phyloP scores from a whole-genome alignment of 2,888 invertebrate genomes.

The Spilosoma lubricipeda region DNA sequence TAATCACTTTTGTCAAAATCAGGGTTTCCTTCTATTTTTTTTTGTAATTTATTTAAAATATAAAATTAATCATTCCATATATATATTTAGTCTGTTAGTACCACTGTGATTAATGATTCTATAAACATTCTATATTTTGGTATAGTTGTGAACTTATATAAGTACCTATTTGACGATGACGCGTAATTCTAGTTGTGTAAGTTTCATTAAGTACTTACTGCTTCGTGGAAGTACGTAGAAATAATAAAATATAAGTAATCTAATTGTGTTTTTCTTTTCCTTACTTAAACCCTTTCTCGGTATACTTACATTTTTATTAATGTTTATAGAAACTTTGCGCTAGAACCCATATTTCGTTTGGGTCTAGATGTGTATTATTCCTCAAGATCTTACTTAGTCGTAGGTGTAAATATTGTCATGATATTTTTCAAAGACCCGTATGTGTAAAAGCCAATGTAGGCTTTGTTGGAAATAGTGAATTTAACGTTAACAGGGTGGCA shows the following conservation, averaged over 20 bases:
- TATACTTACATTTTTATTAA: not conserved
- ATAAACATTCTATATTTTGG: slow-evolving; percentile 65
- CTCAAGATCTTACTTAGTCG: no score
- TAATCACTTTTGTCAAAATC: slow-evolving; percentile 54
- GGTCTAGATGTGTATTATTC: no score
- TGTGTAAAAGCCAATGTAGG: no score
- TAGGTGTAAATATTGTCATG: no score
- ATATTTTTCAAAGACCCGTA: no score
- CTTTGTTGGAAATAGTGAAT: no score
- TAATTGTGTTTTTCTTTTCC: slow-evolving; percentile 32
- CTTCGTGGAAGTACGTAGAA: slow-evolving; percentile 81
- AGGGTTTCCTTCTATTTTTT: slow-evolving; percentile 52
- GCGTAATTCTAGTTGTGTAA: slow-evolving; percentile 74
- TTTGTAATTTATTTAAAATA: slow-evolving; percentile 60
- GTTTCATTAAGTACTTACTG: slow-evolving; percentile 70
- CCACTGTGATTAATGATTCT: slow-evolving; percentile 79
- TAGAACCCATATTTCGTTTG: no score
- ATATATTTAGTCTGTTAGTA: slow-evolving; percentile 72
- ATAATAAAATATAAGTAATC: slow-evolving; percentile 63
- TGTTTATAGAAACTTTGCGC: no score
- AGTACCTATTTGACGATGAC: slow-evolving; percentile 56
- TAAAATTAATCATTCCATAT: slow-evolving; percentile 77
- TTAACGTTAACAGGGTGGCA: no score
- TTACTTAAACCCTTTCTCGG: not conserved
- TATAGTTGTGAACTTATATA: slow-evolving; percentile 64